These are phyloP conservation scores for Eristalis intricaria DNA, from an alignment of 2,888 invertebrate species.

Conservation along the genomic window DNA sequence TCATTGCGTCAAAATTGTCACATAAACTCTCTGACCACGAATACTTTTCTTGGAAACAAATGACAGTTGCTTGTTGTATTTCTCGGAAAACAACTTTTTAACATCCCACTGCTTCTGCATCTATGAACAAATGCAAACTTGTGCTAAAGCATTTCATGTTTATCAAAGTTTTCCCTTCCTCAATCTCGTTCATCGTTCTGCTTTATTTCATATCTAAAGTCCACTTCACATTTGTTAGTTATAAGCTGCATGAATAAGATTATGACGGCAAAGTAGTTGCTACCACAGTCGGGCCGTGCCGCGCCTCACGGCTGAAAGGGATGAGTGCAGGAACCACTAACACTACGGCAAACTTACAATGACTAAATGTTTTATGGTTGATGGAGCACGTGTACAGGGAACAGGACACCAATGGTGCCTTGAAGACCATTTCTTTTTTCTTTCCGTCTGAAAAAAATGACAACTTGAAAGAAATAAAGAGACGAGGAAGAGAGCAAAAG, in stretches of 20 bases:
- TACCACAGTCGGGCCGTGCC: background rate
- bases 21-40: background rate
- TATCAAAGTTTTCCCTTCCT: background rate
- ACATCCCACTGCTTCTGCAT: background rate
- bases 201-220: background rate
- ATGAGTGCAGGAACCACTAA: background rate
- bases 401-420: conserved; percentile 18
- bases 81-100: background rate
- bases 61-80: background rate
- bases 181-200: background rate
- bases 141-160: background rate
- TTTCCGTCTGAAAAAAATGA: background rate
- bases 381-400: conserved; percentile 9
- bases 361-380: conserved; percentile 5
- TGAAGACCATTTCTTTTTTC: background rate
- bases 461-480: background rate
- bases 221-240: background rate
- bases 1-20: background rate
- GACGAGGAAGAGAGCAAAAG: background rate
- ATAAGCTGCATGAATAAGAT: background rate
- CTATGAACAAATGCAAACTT: background rate
- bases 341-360: background rate
- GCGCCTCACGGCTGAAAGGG: background rate
- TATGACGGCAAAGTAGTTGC: background rate
- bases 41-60: background rate